These are phyloP conservation scores for Acipenser transmontanus DNA, from an alignment of 2,797 vertebrate species.

Conservation along the genomic window DNA sequence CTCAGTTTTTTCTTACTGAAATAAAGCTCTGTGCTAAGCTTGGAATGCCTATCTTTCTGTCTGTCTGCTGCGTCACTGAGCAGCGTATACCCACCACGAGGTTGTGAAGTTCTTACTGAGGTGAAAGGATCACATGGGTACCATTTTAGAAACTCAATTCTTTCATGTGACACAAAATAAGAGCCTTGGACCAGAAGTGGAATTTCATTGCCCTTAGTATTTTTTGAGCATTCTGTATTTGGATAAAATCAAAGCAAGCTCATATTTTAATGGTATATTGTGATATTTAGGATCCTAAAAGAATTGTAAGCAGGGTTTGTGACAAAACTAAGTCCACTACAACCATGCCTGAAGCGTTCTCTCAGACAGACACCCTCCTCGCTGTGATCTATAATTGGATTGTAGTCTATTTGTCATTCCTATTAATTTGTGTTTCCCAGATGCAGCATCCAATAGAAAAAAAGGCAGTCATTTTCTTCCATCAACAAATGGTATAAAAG, in stretches of 20 bases:
- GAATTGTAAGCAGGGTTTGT: no score
- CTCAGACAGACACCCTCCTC: no score
- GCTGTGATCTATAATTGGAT: no score
- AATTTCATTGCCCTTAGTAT: no score
- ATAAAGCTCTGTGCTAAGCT: background rate
- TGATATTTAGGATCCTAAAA: no score
- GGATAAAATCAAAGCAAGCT: no score
- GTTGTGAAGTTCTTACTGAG: background rate
- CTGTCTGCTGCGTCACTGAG: background rate
- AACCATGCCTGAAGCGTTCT: no score
- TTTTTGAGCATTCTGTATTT: no score
- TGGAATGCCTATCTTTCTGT: background rate
- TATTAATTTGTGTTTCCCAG: conserved; percentile 1
- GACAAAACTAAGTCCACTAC: no score
- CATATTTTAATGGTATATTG: no score
- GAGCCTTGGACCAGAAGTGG: background rate
- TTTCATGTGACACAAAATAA: background rate
- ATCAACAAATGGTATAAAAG: conserved; percentile 44
- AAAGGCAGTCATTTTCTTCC: conserved; percentile 10
- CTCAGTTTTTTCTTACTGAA: background rate
- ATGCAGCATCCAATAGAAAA: conserved; percentile 18
- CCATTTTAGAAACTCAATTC: background rate
- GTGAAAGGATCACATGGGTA: background rate
- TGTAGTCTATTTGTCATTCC: no score
- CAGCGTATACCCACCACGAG: background rate